phyloP scores from a whole-genome alignment of 2,797 vertebrate genomes.

The Poeciliopsis paucimaculata region DNA sequence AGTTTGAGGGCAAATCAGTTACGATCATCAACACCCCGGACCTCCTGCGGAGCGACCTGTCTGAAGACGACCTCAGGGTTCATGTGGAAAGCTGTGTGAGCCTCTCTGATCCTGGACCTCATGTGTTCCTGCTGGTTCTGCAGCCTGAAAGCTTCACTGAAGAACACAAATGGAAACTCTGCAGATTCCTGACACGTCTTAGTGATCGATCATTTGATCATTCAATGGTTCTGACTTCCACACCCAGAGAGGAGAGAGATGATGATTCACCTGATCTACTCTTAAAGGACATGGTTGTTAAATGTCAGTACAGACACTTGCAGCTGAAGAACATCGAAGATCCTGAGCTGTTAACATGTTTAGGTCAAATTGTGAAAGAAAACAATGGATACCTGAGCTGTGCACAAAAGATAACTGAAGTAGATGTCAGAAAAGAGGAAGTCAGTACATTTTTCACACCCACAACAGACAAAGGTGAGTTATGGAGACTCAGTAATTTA shows the following conservation, averaged over 20 bases:
- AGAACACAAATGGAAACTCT: fast-evolving
- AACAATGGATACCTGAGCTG: background rate
- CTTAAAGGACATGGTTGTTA: background rate
- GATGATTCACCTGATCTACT: fast-evolving
- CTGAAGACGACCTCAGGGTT: background rate
- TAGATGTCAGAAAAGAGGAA: too few relatives aligned
- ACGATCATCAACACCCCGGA: slow-evolving; percentile 4
- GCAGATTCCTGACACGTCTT: background rate
- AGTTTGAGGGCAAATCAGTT: background rate
- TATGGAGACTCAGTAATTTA: background rate
- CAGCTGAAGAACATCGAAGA: fast-evolving
- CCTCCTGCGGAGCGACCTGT: background rate
- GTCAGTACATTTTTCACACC: too few relatives aligned
- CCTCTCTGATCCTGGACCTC: fast-evolving
- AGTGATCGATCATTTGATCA: slow-evolving; percentile 9
- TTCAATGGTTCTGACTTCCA: slow-evolving; percentile 19
- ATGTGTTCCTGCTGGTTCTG: background rate
- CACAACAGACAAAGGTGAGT: background rate
- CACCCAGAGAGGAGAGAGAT: slow-evolving; percentile 2
- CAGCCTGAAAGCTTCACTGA: background rate
- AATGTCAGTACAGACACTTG: background rate
- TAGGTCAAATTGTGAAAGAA: background rate
- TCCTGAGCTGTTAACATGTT: background rate
- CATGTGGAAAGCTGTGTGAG: background rate
- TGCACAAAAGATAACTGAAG: background rate